Base-by-base conservation (phyloP, 2,888 invertebrate species). In the Sclerodermus sp. region DNA sequence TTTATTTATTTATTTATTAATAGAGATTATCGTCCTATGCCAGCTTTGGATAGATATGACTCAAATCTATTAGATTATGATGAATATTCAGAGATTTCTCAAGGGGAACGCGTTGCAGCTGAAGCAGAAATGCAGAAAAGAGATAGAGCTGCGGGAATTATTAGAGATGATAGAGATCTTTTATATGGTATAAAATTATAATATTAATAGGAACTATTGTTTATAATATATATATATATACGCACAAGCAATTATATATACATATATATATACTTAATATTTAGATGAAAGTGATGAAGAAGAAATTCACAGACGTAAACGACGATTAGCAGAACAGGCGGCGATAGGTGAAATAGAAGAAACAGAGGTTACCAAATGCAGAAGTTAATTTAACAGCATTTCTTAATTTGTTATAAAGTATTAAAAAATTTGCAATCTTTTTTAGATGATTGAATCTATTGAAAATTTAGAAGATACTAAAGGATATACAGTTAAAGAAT, bases 381-480 rank as follows among this genome's bases (percentile, higher is more conserved):
- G 2, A 18, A 13, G 23, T 18, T 29, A 39, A 15, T 2, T 14
- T 12, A 34, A 10, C 29, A 42, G 29, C 13, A 4, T 14, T 18
- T 42, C 45, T 39, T 17, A 14, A 13, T 41, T 40, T 16, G 6
- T 47, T 10, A 37, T 14, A 30, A 47, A 43, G 38, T 15, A 16
- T 38, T 36, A 48, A 38, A 41, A 36, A 16, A 10, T n/a, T n/a
- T n/a, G n/a, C n/a, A n/a, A n/a, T n/a, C n/a, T 32, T 38, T 36
- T 40, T 16, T 57, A 84, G 80, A 90, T 91, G 82, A 88, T 95
- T 39, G 97, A 98, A 80, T 93, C 96, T 47, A 96, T 99, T 57
- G 98, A 99, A 77, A 98, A 97, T 80, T 81, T 99, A 30, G 98
- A 98, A 76, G 98, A 99, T 68, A 96, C 96, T 4, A 95, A 96